Evolutionary conservation across 2,888 invertebrate genomes (phyloP).

Genomic region (Proisotoma minuta): DNA sequence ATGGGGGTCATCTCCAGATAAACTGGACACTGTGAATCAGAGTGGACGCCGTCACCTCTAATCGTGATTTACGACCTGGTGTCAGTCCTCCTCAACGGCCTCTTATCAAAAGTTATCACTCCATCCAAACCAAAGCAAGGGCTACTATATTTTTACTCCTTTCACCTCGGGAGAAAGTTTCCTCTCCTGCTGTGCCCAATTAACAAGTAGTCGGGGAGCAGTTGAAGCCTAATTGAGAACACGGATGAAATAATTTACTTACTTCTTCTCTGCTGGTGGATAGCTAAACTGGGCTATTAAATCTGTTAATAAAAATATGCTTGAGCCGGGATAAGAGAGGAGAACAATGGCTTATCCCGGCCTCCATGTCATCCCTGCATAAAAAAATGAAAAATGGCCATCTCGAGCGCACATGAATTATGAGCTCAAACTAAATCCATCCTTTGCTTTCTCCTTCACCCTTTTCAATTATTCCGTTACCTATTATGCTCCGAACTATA

Average conservation of each 20-base stretch:
- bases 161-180: too few species aligned
- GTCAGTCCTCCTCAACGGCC: slow-evolving; percentile 19
- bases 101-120: neutral
- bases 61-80: slow-evolving; percentile 47
- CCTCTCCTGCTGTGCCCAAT: slow-evolving; percentile 20
- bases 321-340: slow-evolving; percentile 9
- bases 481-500: too few species aligned
- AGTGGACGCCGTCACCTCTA: slow-evolving; percentile 31
- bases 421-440: neutral
- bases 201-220: slow-evolving; percentile 25
- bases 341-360: neutral
- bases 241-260: slow-evolving; percentile 30
- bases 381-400: slow-evolving; percentile 6
- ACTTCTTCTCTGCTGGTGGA: neutral
- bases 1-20: slow-evolving; percentile 1
- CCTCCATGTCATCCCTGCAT: neutral
- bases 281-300: neutral
- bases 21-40: slow-evolving; percentile 8
- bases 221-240: slow-evolving; percentile 24
- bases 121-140: neutral
- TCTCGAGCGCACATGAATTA: neutral
- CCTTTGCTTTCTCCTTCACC: neutral
- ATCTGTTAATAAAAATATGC: neutral
- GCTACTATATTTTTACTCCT: slow-evolving; percentile 18
- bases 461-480: neutral